A percentile compares a stretch with the other conserved stretches of the same genome.
phyloP scores from a whole-genome alignment of 37 sponge, comb jelly and placozoan species.

The Beroe forskalii region DNA sequence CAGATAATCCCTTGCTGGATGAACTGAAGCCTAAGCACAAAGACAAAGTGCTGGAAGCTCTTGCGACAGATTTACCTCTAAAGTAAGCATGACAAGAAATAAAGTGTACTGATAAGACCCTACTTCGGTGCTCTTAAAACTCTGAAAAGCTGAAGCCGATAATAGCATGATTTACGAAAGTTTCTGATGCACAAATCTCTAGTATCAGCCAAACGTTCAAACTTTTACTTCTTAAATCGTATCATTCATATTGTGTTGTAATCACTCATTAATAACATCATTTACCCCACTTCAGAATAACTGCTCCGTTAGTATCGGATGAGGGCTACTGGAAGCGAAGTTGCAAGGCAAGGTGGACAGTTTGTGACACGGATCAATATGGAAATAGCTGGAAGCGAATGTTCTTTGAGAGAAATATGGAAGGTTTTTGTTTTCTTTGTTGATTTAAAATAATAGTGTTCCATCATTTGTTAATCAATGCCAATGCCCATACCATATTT shows the following conservation, averaged over 20 bases:
- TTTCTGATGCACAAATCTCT: neutral
- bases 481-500: too few relatives aligned
- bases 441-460: too few relatives aligned
- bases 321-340: slow-evolving; percentile 89
- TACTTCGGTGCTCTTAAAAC: neutral
- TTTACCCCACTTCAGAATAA: slow-evolving; percentile 75
- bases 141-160: too few relatives aligned
- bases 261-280: too few relatives aligned
- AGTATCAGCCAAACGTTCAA: too few relatives aligned
- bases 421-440: slow-evolving; percentile 69
- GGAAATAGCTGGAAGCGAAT: slow-evolving; percentile 86
- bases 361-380: slow-evolving; percentile 80
- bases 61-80: slow-evolving; percentile 77
- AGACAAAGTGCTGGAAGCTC: slow-evolving; percentile 71
- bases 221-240: too few relatives aligned
- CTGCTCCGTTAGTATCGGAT: slow-evolving; percentile 80
- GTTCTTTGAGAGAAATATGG: slow-evolving; percentile 86
- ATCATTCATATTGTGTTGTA: too few relatives aligned
- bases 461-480: neutral
- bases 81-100: slow-evolving; percentile 70
- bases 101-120: neutral
- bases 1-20: slow-evolving; percentile 81
- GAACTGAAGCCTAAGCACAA: slow-evolving; percentile 77
- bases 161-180: neutral
- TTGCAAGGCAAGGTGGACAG: slow-evolving; percentile 78